phyloP scores from a whole-genome alignment of 35 echinoderm and acorn worm species.

The Lytechinus pictus region DNA sequence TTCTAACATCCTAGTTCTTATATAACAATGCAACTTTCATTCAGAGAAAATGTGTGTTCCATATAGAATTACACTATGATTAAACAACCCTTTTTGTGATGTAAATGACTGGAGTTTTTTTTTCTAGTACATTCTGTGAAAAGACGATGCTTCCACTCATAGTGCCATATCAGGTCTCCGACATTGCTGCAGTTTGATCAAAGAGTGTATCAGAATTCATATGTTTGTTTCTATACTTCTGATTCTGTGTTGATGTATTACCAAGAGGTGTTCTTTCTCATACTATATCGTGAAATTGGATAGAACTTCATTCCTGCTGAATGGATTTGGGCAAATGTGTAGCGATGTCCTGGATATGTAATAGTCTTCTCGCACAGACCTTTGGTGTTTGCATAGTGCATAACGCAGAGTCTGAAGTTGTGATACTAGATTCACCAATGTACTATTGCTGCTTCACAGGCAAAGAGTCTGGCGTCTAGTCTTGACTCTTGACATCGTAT shows the following conservation, averaged over 20 bases:
- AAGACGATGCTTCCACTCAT: slow-evolving; percentile 23
- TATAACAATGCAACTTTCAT: too few species aligned
- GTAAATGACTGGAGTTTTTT: background rate
- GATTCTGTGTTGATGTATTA: background rate
- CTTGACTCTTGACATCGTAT: too few species aligned
- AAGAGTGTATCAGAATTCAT: background rate
- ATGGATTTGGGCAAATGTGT: background rate
- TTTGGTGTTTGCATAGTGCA: too few species aligned
- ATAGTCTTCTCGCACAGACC: too few species aligned
- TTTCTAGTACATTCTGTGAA: slow-evolving; percentile 22
- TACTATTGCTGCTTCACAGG: too few species aligned
- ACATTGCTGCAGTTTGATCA: slow-evolving; percentile 43
- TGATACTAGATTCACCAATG: too few species aligned
- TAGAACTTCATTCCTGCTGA: background rate
- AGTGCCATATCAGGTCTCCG: background rate
- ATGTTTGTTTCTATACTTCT: background rate
- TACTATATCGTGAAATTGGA: background rate
- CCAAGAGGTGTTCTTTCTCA: background rate
- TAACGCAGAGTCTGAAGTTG: too few species aligned
- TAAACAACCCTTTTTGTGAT: too few species aligned
- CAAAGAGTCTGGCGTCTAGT: too few species aligned
- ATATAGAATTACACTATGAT: too few species aligned
- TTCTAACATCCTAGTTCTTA: background rate
- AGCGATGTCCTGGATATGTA: background rate
- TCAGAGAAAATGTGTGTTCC: too few species aligned